phyloP scores from a whole-genome alignment of 2,888 invertebrate species.

The Chromoteleia sp. region DNA sequence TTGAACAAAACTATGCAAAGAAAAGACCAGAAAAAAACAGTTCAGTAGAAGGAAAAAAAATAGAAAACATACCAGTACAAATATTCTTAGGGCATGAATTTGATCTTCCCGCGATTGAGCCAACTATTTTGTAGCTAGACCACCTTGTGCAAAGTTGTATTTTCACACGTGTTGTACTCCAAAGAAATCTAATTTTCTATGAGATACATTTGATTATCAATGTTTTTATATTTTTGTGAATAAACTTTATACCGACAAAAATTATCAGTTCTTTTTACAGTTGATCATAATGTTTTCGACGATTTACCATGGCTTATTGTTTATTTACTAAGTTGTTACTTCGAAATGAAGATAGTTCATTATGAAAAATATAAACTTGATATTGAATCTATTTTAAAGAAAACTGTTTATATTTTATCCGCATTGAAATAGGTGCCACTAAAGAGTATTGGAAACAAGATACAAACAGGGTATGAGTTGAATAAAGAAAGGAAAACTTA shows the following conservation, averaged over 20 bases:
- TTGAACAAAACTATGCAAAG: too few species aligned
- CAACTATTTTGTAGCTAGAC: slow-evolving; percentile 24
- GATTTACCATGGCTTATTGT: too few species aligned
- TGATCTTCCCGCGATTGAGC: slow-evolving; percentile 13
- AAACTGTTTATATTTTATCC: slow-evolving; percentile 9
- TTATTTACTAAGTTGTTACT: neutral
- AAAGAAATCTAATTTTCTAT: slow-evolving; percentile 4
- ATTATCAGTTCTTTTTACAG: neutral
- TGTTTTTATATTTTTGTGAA: neutral
- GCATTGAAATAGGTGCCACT: neutral
- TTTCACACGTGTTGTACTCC: slow-evolving; percentile 14
- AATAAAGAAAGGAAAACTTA: neutral
- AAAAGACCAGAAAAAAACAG: too few species aligned
- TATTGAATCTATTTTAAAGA: slow-evolving; percentile 1
- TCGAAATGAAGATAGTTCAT: neutral
- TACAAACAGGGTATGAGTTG: neutral
- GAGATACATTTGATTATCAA: neutral
- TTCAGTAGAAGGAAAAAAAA: too few species aligned
- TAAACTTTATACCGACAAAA: neutral
- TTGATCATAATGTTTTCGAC: too few species aligned
- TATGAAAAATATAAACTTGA: neutral
- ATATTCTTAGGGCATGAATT: slow-evolving; percentile 22
- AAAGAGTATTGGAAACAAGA: neutral
- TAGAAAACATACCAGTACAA: slow-evolving; percentile 16
- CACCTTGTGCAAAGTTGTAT: slow-evolving; percentile 10